Evolutionary conservation across 2,888 invertebrate genomes (phyloP).

Genomic region (Cerastis leucographa): DNA sequence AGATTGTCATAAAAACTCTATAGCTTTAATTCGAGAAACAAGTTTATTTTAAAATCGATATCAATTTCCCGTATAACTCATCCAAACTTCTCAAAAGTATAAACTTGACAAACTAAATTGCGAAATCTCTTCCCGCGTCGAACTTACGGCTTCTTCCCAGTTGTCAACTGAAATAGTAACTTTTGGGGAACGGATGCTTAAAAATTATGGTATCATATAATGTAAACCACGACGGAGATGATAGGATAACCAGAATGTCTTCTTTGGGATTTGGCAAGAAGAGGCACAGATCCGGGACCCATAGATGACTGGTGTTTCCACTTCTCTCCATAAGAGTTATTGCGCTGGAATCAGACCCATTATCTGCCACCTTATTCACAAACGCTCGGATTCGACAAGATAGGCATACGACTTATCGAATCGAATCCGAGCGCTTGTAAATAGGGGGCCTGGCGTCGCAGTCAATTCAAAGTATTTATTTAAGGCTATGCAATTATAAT

Average conservation of each 20-base stretch:
- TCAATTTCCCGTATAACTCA: slow-evolving; percentile 35
- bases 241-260: not conserved
- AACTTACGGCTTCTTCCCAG: slow-evolving; percentile 12
- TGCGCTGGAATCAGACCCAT: not conserved
- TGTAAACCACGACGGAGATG: not conserved
- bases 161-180: not conserved
- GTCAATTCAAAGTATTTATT: not conserved
- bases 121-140: slow-evolving; percentile 32
- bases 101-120: slow-evolving; percentile 50
- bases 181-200: not conserved
- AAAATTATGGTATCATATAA: not conserved
- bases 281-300: not conserved
- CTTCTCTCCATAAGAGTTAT: no score
- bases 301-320: not conserved
- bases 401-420: no score
- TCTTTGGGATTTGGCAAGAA: not conserved
- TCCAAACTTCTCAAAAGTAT: slow-evolving; percentile 31
- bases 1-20: not conserved
- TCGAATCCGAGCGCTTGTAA: no score
- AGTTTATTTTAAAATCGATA: slow-evolving; percentile 44
- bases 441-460: no score
- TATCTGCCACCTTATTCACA: no score
- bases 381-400: no score
- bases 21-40: slow-evolving; percentile 24
- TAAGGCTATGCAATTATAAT: not conserved